Percentiles rank a stretch among this genome's conserved stretches.
These are phyloP conservation scores for Orthosia gracilis DNA, from an alignment of 2,888 invertebrate genomes.

Conservation along the genomic window DNA sequence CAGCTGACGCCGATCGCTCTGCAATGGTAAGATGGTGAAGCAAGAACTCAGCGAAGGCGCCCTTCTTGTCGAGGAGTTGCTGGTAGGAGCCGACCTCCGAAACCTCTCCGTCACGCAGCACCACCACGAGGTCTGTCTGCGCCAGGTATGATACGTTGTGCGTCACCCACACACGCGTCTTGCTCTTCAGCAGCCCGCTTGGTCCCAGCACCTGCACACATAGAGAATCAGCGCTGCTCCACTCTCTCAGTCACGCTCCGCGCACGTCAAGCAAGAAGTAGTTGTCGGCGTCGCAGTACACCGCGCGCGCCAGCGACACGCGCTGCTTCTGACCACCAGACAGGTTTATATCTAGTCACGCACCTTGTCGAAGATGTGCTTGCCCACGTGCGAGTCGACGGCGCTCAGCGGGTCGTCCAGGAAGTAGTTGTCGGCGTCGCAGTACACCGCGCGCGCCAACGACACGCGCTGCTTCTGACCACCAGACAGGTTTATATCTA, in stretches of 20 bases:
- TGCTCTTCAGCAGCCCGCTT: slow-evolving; percentile 93
- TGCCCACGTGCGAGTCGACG: slow-evolving; percentile 93
- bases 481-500: slow-evolving; percentile 96
- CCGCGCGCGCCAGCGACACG: too few species aligned
- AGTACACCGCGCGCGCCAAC: slow-evolving; percentile 97
- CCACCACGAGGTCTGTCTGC: slow-evolving; percentile 97
- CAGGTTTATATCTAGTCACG: too few species aligned
- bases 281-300: not conserved
- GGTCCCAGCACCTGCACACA: slow-evolving; percentile 93
- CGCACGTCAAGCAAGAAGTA: not conserved
- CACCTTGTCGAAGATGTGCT: slow-evolving; percentile 96
- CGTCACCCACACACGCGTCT: slow-evolving; percentile 98
- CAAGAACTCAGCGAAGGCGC: slow-evolving; percentile 96
- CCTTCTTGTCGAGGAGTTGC: slow-evolving; percentile 96
- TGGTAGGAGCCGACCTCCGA: slow-evolving; percentile 98
- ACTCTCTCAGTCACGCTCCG: not conserved
- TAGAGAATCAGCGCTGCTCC: slow-evolving; percentile 8
- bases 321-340: too few species aligned
- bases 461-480: slow-evolving; percentile 98
- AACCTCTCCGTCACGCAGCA: slow-evolving; percentile 96
- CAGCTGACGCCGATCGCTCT: slow-evolving; percentile 82
- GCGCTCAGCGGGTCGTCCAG: slow-evolving; percentile 99
- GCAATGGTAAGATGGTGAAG: slow-evolving; percentile 95
- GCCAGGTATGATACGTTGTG: slow-evolving; percentile 98
- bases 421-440: slow-evolving; percentile 95